Conservation (phyloP, 2,888 invertebrate genomes). For the Thera obeliscata region DNA sequence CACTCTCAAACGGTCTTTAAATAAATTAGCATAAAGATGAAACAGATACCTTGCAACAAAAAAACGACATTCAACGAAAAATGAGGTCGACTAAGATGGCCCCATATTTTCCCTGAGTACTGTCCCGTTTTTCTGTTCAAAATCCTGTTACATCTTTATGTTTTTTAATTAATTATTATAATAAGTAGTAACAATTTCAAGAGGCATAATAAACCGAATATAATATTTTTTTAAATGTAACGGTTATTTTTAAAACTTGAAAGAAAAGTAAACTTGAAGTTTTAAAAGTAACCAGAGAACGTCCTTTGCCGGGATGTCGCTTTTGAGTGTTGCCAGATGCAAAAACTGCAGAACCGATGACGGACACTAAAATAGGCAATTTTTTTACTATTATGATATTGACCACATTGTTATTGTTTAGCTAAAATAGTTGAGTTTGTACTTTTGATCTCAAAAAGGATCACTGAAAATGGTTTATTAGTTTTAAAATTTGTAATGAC, state of each 20-base stretch:
- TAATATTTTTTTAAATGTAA: conserved; percentile 28
- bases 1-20: conserved; percentile 48
- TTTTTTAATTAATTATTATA: conserved; percentile 42
- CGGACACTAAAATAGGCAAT: conserved; percentile 29
- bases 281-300: conserved; percentile 23
- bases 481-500: conserved; percentile 38
- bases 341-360: conserved; percentile 18
- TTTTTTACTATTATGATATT: conserved; percentile 37
- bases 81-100: conserved; percentile 17
- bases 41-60: conserved; percentile 1
- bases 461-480: conserved; percentile 38
- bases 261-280: conserved; percentile 4
- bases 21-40: conserved; percentile 46
- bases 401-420: conserved; percentile 40
- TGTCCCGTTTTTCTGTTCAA: conserved; percentile 17
- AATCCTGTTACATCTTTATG: conserved; percentile 24
- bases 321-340: conserved; percentile 50
- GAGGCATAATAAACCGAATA: conserved; percentile 64
- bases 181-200: conserved; percentile 69
- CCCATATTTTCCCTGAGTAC: conserved; percentile 12
- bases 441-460: conserved; percentile 46
- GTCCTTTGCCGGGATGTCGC: conserved; percentile 22
- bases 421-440: conserved; percentile 34
- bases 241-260: conserved; percentile 24
- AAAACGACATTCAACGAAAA: conserved; percentile 10